A percentile compares a stretch with the other conserved stretches of the same genome.
Evolutionary conservation across 1,140 invertebrate species (phyloP).

Genomic region (Lordiphosa collinella): DNA sequence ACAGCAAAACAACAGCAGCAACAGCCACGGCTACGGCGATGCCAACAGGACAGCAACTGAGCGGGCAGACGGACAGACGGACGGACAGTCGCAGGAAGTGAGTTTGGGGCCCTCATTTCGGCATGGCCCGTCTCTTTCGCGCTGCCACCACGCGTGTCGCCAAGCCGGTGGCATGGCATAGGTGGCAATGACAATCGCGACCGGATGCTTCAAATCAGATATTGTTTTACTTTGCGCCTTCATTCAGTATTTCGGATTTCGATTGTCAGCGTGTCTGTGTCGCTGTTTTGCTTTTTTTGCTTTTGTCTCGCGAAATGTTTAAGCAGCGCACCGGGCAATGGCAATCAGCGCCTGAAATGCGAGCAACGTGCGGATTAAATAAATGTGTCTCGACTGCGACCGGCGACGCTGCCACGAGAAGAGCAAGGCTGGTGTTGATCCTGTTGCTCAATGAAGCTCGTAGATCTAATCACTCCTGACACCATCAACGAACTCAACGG

Average conservation of each 20-base stretch:
- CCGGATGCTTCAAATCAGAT: conserved; percentile 78
- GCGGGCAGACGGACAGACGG: conserved; percentile 15
- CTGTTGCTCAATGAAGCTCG: conserved; percentile 49
- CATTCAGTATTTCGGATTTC: conserved; percentile 74
- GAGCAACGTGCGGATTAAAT: conserved; percentile 68
- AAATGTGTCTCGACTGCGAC: conserved; percentile 63
- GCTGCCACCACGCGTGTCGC: conserved; percentile 27
- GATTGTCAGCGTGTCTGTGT: conserved; percentile 73
- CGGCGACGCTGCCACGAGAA: conserved; percentile 11
- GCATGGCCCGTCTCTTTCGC: conserved; percentile 8
- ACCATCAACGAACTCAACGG: conserved; percentile 3
- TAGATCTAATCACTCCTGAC: conserved; percentile 67
- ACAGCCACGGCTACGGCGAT: conserved; percentile 18
- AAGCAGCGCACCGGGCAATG: conserved; percentile 36
- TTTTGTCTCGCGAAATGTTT: conserved; percentile 59
- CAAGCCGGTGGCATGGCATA: conserved; percentile 57
- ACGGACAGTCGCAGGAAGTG: conserved; percentile 61
- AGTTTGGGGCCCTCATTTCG: conserved; percentile 51
- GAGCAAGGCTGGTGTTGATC: conserved; percentile 4
- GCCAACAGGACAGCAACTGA: conserved; percentile 40
- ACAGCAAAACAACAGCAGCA: conserved; percentile 33
- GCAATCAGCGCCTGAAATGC: conserved; percentile 59
- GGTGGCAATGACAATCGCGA: conserved; percentile 77
- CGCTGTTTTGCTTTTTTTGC: conserved; percentile 37
- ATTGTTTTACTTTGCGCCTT: conserved; percentile 77